These are phyloP conservation scores for Ageneiosus marmoratus DNA, from an alignment of 2,113 vertebrate genomes.

Conservation along the genomic window DNA sequence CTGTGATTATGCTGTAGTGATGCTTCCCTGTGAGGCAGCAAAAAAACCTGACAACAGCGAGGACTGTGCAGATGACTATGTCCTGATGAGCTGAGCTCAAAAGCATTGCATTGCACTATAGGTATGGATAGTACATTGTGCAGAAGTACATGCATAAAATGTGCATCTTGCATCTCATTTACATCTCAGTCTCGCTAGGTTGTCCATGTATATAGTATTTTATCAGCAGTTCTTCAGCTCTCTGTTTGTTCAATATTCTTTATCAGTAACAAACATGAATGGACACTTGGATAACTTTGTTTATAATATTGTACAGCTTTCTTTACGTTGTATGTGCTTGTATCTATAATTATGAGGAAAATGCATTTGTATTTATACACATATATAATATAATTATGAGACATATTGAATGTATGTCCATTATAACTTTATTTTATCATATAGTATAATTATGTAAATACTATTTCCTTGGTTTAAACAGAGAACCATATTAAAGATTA, in stretches of 20 bases:
- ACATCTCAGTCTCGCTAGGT: neutral
- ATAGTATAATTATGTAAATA: conserved; percentile 11
- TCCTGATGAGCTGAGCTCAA: conserved; percentile 63
- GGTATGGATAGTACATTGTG: neutral
- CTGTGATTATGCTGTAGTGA: conserved; percentile 71
- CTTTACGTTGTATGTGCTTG: neutral
- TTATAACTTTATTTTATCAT: neutral
- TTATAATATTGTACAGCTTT: neutral
- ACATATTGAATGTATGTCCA: neutral
- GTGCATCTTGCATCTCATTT: neutral
- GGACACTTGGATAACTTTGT: neutral
- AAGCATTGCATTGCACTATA: conserved; percentile 4
- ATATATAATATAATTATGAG: neutral
- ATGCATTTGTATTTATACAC: neutral
- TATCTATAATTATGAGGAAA: neutral
- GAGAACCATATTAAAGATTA: neutral
- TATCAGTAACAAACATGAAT: neutral
- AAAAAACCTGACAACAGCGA: conserved; percentile 36
- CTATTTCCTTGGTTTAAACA: neutral
- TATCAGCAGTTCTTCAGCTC: neutral
- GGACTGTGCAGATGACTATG: conserved; percentile 69
- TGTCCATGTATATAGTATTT: neutral
- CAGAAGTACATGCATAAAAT: neutral
- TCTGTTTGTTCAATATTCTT: neutral
- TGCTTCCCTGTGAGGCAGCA: conserved; percentile 35